A percentile compares a stretch with the other conserved stretches of the same genome.
Evolutionary conservation across 2,113 vertebrate species (phyloP).

Genomic region (Calonectris borealis): DNA sequence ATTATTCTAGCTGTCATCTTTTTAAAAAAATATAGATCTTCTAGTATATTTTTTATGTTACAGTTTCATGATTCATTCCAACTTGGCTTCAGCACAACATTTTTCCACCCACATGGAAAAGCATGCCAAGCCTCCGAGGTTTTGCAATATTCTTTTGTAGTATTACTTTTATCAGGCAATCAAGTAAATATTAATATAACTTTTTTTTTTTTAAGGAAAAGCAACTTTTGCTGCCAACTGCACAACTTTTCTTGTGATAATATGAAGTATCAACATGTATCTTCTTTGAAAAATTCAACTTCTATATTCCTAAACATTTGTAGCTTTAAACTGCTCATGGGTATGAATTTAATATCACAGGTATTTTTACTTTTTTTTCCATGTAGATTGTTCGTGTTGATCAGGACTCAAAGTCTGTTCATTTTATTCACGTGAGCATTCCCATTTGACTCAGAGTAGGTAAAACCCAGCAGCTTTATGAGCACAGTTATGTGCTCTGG

Average conservation of each 20-base stretch:
- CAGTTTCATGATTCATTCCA: slow-evolving; percentile 73
- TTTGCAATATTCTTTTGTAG: slow-evolving; percentile 83
- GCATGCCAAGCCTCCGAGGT: slow-evolving; percentile 77
- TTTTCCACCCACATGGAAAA: slow-evolving; percentile 78
- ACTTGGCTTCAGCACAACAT: slow-evolving; percentile 73
- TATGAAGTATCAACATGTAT: slow-evolving; percentile 25
- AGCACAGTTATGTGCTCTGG: not conserved
- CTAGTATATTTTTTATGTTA: slow-evolving; percentile 67
- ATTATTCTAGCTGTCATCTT: slow-evolving; percentile 49
- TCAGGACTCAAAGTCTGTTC: not conserved
- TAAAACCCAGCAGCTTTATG: not conserved
- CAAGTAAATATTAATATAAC: slow-evolving; percentile 78
- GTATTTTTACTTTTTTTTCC: not conserved
- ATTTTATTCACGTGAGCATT: not conserved
- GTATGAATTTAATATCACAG: not conserved
- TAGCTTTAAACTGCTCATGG: not conserved
- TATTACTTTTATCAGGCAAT: slow-evolving; percentile 78
- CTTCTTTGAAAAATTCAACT: slow-evolving; percentile 50
- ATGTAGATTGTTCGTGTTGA: not conserved
- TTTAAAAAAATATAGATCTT: slow-evolving; percentile 7
- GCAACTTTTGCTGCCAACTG: slow-evolving; percentile 57
- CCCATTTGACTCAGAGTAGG: not conserved
- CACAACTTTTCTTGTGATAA: slow-evolving; percentile 54
- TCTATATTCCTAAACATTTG: slow-evolving; percentile 19
- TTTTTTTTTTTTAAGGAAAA: slow-evolving; percentile 67